Evolutionary conservation across 2,113 vertebrate species (phyloP), one percentile per base, ranked within the genome.

Genomic region (Cynoglossus semilaevis): DNA sequence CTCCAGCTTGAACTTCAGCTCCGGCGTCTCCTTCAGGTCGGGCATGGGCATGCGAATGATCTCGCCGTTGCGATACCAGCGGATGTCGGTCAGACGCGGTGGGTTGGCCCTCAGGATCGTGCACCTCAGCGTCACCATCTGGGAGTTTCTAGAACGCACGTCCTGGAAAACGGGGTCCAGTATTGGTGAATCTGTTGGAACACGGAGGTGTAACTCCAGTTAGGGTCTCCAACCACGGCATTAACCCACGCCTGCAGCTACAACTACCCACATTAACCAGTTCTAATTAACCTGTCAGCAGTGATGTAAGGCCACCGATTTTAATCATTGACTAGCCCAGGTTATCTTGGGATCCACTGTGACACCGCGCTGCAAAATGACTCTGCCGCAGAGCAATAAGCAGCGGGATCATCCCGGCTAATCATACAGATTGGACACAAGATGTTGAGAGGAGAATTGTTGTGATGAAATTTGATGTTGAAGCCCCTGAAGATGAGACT

Each of bases 151-250:
- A 38, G 94, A 93, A 12, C 95, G 95, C 3, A 95, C 75, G 0
- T 98, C 95, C 81, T 93, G 92, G 81, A 90, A 93, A 10, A 90
- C 81, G 0, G 96, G 96, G 64, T 98, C 94, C 84, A 98, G 90
- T 50, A 94, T 84, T 0, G 96, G 95, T 0, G 96, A 88, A 71
- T 92, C 97, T 99, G 72, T 1, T 12, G 34, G 64, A 17, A 66
- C 7, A 44, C 58, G 1, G 51, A 8, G 2, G 22, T 29, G 6
- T n/a, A 63, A 11, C 15, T 16, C 38, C 14, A 17, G 7, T n/a
- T n/a, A n/a, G n/a, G n/a, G n/a, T n/a, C 22, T 29, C 3, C 22
- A 4, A 6, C 6, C 6, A 29, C 2, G 22, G 22, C 22, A 6
- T 29, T 29, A 29, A 29, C 43, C 45, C 18, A 56, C 60, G 58